Evolutionary conservation across 2,113 vertebrate species (phyloP).

Genomic region (Jacana jacana): DNA sequence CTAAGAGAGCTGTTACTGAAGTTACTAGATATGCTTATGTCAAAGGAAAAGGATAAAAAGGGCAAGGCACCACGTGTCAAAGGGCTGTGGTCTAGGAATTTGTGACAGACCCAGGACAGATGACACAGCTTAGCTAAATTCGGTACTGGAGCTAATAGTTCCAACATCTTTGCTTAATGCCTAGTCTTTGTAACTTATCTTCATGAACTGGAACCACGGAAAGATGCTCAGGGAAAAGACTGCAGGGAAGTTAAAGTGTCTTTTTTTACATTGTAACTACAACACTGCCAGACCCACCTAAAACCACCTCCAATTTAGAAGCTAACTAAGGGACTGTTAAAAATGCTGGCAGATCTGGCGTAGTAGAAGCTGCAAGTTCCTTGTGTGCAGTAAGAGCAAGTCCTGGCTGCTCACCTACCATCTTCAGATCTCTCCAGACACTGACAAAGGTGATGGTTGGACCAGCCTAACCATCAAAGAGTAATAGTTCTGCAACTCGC

Average conservation of each 20-base stretch:
- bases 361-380: neutral
- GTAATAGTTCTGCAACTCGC: neutral
- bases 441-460: neutral
- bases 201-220: neutral
- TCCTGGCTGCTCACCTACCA: neutral
- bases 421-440: neutral
- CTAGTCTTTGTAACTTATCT: neutral
- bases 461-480: constrained; percentile 7
- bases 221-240: neutral
- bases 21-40: constrained; percentile 46
- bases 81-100: constrained; percentile 18
- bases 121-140: constrained; percentile 24
- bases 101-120: constrained; percentile 2
- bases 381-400: neutral
- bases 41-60: neutral
- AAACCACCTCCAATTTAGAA: neutral
- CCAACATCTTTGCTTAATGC: neutral
- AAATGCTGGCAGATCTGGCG: neutral
- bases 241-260: neutral
- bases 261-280: neutral
- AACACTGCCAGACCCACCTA: neutral
- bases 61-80: constrained; percentile 59
- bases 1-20: neutral
- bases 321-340: neutral
- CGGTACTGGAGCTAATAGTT: neutral